Percentiles rank a stretch among this genome's conserved stretches.
phyloP scores from a whole-genome alignment of 2,113 vertebrate species.

The Chloebia gouldiae region DNA sequence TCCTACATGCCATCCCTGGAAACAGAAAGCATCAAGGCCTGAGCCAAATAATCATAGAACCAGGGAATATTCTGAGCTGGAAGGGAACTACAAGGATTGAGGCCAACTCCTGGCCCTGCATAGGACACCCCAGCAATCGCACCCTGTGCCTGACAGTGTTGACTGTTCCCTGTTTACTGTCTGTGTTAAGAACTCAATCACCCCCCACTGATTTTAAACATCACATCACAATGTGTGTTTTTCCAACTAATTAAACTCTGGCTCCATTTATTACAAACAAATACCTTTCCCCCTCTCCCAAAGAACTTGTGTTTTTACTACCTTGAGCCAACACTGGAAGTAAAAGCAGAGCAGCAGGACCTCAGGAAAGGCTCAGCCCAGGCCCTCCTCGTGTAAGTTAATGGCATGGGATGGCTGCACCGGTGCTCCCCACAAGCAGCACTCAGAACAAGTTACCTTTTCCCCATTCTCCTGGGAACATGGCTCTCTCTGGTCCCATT shows the following conservation, averaged over 20 bases:
- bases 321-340: neutral
- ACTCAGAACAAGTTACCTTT: conserved; percentile 76
- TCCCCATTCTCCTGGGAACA: conserved; percentile 62
- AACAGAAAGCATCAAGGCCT: neutral
- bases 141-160: neutral
- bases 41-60: neutral
- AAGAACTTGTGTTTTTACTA: neutral
- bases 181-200: neutral
- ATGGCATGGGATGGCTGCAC: conserved; percentile 55
- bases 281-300: neutral
- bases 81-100: neutral
- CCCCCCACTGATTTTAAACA: neutral
- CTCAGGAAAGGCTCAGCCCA: neutral
- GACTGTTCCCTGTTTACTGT: neutral
- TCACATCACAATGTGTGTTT: neutral
- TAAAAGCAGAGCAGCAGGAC: neutral
- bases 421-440: neutral
- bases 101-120: neutral
- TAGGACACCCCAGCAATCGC: neutral
- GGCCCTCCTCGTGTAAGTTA: neutral
- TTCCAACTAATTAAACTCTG: conserved; percentile 23
- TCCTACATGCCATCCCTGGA: neutral
- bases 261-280: neutral
- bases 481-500: conserved; percentile 47
- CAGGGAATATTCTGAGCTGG: neutral